Evolutionary conservation across 1,140 invertebrate species (phyloP), one percentile per base, ranked within the genome.

Genomic region (Heliconius melpomene): DNA sequence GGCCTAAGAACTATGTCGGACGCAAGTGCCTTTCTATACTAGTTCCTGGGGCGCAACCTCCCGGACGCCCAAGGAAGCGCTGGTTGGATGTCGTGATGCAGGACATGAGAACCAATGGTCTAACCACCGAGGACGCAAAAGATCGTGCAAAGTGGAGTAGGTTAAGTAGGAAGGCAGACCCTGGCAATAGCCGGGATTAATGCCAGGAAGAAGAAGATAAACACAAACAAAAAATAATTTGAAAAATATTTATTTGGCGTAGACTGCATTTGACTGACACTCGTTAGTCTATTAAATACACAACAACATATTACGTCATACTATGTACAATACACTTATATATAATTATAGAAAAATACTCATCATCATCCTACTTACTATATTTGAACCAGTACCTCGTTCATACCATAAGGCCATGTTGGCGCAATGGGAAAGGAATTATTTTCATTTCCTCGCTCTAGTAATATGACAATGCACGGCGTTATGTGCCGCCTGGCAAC

Each of bases 181-280:
- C n/a, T n/a, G n/a, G n/a, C n/a, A n/a, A n/a, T n/a, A n/a, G n/a
- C n/a, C n/a, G n/a, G n/a, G n/a, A n/a, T n/a, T n/a, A n/a, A n/a
- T n/a, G n/a, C n/a, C n/a, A n/a, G n/a, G n/a, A n/a, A n/a, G n/a
- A n/a, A n/a, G n/a, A n/a, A n/a, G n/a, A 46, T 46, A 46, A 46
- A 46, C 38, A 40, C 40, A 46, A 46, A 16, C 13, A 46, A 46
- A 16, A 5, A 6, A 46, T 46, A 36, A 72, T 52, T 46, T 38
- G 54, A 76, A 74, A 76, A 66, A 79, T 84, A 77, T 80, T 85
- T 82, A 84, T 85, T 85, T 85, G 80, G 82, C 81, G 82, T 82
- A 84, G 23, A 77, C 75, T 77, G 75, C 18, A 29, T 71, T 29
- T 29, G 29, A 29, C 29, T 71, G 71, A 77, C 60, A 77, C 66